Evolutionary conservation across 2,113 vertebrate species (phyloP).

Genomic region (Carlito syrichta): DNA sequence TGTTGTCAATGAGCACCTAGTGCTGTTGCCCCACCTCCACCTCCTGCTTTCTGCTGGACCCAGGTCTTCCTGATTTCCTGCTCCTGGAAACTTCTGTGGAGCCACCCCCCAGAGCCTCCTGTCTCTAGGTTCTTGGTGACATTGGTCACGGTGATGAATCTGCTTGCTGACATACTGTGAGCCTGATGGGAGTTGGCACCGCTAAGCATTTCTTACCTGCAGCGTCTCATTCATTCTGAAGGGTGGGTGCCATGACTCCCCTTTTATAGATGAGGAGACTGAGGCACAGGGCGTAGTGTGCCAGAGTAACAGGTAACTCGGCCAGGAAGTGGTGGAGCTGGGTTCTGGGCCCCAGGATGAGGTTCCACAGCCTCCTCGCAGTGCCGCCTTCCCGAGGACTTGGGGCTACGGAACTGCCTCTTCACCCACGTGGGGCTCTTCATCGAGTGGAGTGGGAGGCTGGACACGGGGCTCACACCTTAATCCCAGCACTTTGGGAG

Average conservation of each 20-base stretch:
- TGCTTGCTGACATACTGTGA: neutral
- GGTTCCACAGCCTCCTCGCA: fast-evolving
- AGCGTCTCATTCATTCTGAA: neutral
- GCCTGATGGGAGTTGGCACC: neutral
- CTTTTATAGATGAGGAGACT: neutral
- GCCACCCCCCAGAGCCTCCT: fast-evolving
- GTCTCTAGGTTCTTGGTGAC: fast-evolving
- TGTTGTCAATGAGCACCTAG: fast-evolving
- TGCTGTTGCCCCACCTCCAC: neutral
- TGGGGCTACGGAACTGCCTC: neutral
- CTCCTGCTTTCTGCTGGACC: no score
- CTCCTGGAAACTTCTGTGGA: neutral
- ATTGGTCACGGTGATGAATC: fast-evolving
- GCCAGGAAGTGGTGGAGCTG: neutral
- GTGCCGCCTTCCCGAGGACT: no score
- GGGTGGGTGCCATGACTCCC: fast-evolving
- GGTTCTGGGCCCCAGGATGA: neutral
- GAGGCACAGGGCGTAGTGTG: fast-evolving
- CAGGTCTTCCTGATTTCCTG: fast-evolving
- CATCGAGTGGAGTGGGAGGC: no score
- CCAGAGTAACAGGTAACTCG: neutral
- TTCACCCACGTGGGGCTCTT: no score
- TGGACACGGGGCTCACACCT: no score
- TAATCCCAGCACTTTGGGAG: no score
- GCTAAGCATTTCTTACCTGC: fast-evolving